These are phyloP conservation scores for Rhaphigaster nebulosa DNA, from an alignment of 2,888 invertebrate species.

Conservation along the genomic window DNA sequence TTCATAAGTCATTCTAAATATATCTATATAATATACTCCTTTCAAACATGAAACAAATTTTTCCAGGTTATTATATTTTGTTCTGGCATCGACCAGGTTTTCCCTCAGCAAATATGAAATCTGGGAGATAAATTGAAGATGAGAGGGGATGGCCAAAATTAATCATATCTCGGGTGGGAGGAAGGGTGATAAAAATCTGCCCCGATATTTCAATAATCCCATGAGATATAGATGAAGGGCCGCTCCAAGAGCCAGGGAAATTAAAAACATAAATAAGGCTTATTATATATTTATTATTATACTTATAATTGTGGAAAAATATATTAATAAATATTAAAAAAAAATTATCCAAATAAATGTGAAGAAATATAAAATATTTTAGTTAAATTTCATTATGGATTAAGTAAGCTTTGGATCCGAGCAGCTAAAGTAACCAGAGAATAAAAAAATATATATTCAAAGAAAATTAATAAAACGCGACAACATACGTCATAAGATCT, in stretches of 20 bases:
- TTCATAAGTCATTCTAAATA: no score
- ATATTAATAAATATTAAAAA: no score
- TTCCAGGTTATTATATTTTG: not conserved
- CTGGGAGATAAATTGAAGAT: constrained; percentile 23
- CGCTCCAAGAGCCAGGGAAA: not conserved
- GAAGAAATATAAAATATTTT: not conserved
- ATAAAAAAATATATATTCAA: no score
- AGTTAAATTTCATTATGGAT: not conserved
- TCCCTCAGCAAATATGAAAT: constrained; percentile 1
- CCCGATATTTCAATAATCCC: constrained; percentile 5
- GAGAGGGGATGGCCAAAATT: not conserved
- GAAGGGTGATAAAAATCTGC: constrained; percentile 21
- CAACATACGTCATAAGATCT: no score
- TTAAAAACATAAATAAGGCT: not conserved
- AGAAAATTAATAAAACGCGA: no score
- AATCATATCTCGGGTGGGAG: not conserved
- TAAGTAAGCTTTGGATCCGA: no score
- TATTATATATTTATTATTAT: not conserved
- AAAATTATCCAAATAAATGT: no score
- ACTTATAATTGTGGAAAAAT: no score
- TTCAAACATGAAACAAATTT: not conserved
- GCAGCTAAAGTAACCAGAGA: no score
- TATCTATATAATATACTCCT: not conserved
- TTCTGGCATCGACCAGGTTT: not conserved
- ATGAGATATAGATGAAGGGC: not conserved